Conservation (phyloP, 2,797 vertebrate species). For the Pipistrellus pygmaeus region DNA sequence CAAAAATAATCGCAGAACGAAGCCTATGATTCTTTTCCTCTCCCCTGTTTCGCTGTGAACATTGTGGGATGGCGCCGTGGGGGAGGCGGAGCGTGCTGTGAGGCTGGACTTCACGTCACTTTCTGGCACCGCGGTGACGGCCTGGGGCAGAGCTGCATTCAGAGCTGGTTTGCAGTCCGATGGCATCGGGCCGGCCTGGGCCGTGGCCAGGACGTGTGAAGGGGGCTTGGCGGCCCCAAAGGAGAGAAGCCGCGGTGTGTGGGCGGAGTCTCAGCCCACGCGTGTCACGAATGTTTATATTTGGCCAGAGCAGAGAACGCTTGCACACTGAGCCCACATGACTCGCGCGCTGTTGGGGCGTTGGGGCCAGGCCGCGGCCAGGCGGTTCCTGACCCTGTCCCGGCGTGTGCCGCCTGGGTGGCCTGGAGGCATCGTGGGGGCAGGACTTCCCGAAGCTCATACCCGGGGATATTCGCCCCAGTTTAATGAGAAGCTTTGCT, state of each 20-base stretch:
- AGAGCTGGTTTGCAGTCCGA: constrained; percentile 67
- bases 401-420: too few relatives aligned
- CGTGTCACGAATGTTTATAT: not conserved
- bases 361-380: too few relatives aligned
- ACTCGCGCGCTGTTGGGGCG: too few relatives aligned
- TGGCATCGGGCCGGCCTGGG: constrained; percentile 45
- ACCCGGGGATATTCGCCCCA: too few relatives aligned
- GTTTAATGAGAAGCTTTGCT: too few relatives aligned
- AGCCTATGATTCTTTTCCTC: not conserved
- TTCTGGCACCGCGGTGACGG: constrained; percentile 1
- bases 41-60: constrained; percentile 5
- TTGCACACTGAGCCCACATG: too few relatives aligned
- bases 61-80: not conserved
- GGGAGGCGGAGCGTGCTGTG: not conserved
- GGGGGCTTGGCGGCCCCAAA: not conserved
- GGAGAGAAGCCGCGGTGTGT: not conserved
- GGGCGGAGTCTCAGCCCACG: not conserved
- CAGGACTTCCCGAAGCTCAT: too few relatives aligned
- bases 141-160: constrained; percentile 31
- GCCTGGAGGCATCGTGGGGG: too few relatives aligned
- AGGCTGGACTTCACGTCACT: constrained; percentile 60
- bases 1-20: not conserved
- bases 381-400: too few relatives aligned
- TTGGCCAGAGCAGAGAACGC: not conserved
- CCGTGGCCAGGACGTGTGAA: not conserved